Conservation (phyloP, 2,888 invertebrate genomes). For the Thecocarcelia acutangulata region DNA sequence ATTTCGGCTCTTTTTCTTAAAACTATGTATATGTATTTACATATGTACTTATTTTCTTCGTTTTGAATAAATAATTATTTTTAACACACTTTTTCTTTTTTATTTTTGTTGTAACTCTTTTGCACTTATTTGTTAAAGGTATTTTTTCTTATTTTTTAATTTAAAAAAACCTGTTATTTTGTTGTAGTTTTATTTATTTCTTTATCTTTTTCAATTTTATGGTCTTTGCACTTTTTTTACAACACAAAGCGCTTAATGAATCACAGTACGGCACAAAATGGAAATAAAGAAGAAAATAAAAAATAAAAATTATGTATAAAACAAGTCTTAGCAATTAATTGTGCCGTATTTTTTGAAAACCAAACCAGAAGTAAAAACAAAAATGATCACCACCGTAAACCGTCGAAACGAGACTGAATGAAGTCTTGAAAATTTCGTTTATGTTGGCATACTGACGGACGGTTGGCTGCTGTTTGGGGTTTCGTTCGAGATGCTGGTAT, state of each 20-base stretch:
- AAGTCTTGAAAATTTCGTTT: conserved; percentile 62
- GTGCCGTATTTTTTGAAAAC: conserved; percentile 29
- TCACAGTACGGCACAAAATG: conserved; percentile 51
- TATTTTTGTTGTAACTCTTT: conserved; percentile 32
- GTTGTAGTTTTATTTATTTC: conserved; percentile 29
- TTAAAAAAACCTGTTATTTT: conserved; percentile 63
- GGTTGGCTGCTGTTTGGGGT: conserved; percentile 3
- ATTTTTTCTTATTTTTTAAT: conserved; percentile 22
- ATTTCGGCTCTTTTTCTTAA: conserved; percentile 15
- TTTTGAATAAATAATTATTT: conserved; percentile 28
- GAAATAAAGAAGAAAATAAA: conserved; percentile 28
- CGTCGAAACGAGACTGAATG: conserved; percentile 68
- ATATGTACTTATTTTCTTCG: conserved; percentile 8
- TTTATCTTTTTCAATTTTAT: conserved; percentile 53
- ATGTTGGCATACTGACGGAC: conserved; percentile 31
- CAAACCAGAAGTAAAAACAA: conserved; percentile 50
- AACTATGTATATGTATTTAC: background rate
- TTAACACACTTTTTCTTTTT: conserved; percentile 48
- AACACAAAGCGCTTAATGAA: conserved; percentile 57
- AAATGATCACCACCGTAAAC: conserved; percentile 66
- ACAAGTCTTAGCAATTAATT: conserved; percentile 34
- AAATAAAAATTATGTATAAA: conserved; percentile 47
- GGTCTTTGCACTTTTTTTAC: conserved; percentile 68
- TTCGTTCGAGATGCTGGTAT: conserved; percentile 61
- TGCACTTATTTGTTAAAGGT: conserved; percentile 26